Percentiles rank a stretch among this genome's conserved stretches.
phyloP scores from a whole-genome alignment of 30 jellyfish, hydroid and myxozoan species.

The Catostylus mosaicus region DNA sequence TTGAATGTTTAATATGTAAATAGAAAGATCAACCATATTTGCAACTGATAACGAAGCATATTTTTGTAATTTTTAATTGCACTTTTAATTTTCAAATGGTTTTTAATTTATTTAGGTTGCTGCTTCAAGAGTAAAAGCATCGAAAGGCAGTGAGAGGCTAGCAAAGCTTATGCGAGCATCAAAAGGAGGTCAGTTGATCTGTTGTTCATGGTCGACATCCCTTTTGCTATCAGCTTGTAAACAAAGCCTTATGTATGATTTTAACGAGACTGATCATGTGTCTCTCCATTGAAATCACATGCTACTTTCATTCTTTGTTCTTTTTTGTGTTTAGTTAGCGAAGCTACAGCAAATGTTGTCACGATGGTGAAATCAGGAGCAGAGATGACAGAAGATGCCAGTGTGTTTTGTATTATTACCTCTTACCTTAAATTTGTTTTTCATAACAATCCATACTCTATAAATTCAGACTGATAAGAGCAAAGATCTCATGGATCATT shows the following conservation, averaged over 20 bases:
- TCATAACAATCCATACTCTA: too few species aligned
- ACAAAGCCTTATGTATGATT: too few species aligned
- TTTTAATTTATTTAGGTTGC: conserved; percentile 76
- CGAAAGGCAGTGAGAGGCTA: conserved; percentile 75
- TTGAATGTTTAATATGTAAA: neutral
- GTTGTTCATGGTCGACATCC: too few species aligned
- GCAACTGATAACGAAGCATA: too few species aligned
- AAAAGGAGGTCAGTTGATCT: conserved; percentile 69
- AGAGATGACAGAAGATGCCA: conserved; percentile 91
- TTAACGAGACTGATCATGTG: too few species aligned
- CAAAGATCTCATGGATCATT: too few species aligned
- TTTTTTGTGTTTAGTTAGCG: conserved; percentile 83
- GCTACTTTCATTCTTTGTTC: too few species aligned
- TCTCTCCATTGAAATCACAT: too few species aligned
- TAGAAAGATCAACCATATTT: too few species aligned
- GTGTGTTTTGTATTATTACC: conserved; percentile 42
- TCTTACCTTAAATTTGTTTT: too few species aligned
- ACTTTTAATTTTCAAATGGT: neutral
- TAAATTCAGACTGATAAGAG: too few species aligned
- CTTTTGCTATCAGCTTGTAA: too few species aligned
- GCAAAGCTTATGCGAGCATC: conserved; percentile 91
- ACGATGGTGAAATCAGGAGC: conserved; percentile 98
- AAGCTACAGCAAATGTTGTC: conserved; percentile 98
- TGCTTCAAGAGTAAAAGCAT: conserved; percentile 96
- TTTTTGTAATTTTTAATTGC: neutral